Conservation (phyloP, 2,888 invertebrate genomes). For the Dastarcus helophoroides region DNA sequence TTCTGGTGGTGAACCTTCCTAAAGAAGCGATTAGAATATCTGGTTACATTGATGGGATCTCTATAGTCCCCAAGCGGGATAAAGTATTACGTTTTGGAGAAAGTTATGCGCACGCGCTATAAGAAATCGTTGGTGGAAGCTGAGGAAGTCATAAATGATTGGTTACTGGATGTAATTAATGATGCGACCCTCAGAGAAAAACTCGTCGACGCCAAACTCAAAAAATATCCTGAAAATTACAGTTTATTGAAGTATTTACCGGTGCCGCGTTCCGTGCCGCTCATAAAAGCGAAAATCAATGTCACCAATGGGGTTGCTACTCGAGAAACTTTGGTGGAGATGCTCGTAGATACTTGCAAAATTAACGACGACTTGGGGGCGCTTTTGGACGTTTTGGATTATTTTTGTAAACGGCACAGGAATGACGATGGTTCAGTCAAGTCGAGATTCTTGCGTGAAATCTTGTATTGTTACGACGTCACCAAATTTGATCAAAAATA, state of each 20-base stretch:
- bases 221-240: conserved; percentile 6
- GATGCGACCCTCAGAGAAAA: conserved; percentile 8
- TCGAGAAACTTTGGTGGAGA: conserved; percentile 7
- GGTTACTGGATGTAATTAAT: conserved; percentile 7
- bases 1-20: conserved; percentile 8
- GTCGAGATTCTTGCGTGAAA: conserved; percentile 5
- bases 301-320: conserved; percentile 7
- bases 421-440: conserved; percentile 11
- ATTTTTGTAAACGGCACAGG: conserved; percentile 10
- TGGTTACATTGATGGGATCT: not conserved
- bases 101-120: conserved; percentile 7
- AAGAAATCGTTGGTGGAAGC: conserved; percentile 9
- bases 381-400: conserved; percentile 10
- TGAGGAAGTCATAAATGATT: conserved; percentile 8
- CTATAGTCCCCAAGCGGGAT: not conserved
- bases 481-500: conserved; percentile 7
- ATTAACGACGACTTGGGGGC: conserved; percentile 11
- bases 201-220: conserved; percentile 9
- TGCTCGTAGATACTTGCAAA: conserved; percentile 11
- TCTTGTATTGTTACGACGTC: conserved; percentile 7
- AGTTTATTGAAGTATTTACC: conserved; percentile 9
- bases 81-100: conserved; percentile 7
- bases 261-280: conserved; percentile 7
- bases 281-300: conserved; percentile 12
- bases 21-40: conserved; percentile 1